phyloP scores from a whole-genome alignment of 2,888 invertebrate species.

The Leptogaster cylindrica region DNA sequence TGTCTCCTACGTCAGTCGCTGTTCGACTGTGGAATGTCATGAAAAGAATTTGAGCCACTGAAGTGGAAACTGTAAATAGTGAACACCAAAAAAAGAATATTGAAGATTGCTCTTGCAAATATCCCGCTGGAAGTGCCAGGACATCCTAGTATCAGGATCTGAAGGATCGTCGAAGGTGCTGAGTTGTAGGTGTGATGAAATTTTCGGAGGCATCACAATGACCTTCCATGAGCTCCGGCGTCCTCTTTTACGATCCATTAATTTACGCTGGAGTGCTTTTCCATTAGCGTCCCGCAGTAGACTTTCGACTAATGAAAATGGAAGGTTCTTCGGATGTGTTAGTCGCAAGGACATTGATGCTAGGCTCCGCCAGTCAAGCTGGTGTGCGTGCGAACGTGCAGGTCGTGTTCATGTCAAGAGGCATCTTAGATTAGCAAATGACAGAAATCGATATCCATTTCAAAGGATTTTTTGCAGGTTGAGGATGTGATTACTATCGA shows the following conservation, averaged over 20 bases:
- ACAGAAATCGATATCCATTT: constrained; percentile 36
- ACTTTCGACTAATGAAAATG: constrained; percentile 42
- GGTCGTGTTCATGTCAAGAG: constrained; percentile 3
- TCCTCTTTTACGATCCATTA: constrained; percentile 44
- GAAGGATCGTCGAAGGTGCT: background rate
- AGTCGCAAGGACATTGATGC: background rate
- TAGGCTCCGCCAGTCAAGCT: background rate
- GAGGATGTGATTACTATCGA: constrained; percentile 8
- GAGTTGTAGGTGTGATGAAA: constrained; percentile 31
- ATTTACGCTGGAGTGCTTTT: constrained; percentile 44
- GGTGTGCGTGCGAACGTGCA: constrained; percentile 1
- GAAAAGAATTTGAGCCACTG: constrained; percentile 13
- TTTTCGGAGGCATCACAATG: constrained; percentile 39
- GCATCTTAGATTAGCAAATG: constrained; percentile 27
- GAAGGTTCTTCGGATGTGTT: constrained; percentile 20
- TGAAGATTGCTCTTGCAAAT: constrained; percentile 33
- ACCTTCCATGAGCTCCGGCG: constrained; percentile 23
- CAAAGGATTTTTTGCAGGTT: constrained; percentile 16
- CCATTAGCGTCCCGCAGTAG: constrained; percentile 36
- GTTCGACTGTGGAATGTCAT: background rate
- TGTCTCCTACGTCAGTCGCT: background rate
- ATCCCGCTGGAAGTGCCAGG: background rate
- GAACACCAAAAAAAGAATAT: too few relatives aligned
- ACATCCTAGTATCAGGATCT: background rate
- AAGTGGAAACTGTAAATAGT: constrained; percentile 28